Conservation (phyloP, 2,113 vertebrate species). For the Cyanoramphus novaezelandiae region DNA sequence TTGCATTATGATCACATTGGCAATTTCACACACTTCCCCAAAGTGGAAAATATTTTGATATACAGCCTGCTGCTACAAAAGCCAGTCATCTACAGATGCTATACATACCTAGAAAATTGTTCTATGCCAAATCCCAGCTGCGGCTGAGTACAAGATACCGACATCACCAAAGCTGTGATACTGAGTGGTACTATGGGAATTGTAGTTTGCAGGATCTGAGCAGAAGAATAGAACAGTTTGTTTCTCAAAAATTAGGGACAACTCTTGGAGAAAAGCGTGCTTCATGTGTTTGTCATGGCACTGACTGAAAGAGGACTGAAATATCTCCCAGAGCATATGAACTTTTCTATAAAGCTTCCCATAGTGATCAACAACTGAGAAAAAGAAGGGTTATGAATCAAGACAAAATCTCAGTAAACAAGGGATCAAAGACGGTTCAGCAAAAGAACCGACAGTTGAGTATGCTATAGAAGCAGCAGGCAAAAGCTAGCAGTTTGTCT, state of each 20-base stretch:
- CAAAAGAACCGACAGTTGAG: neutral
- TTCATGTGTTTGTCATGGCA: neutral
- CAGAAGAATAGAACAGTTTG: neutral
- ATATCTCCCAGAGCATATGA: neutral
- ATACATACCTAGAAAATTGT: slow-evolving; percentile 50
- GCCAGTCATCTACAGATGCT: slow-evolving; percentile 36
- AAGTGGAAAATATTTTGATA: slow-evolving; percentile 74
- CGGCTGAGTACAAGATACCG: neutral
- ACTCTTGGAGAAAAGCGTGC: neutral
- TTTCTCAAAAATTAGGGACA: neutral
- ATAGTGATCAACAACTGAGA: neutral
- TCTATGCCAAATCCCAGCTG: slow-evolving; percentile 16
- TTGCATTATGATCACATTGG: slow-evolving; percentile 67
- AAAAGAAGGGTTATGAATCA: neutral
- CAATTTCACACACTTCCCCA: slow-evolving; percentile 73
- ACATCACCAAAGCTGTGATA: neutral
- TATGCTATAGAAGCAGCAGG: neutral
- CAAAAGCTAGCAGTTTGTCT: neutral
- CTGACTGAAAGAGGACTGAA: neutral
- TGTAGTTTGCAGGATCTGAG: slow-evolving; percentile 13
- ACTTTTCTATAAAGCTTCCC: neutral
- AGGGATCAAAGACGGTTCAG: neutral
- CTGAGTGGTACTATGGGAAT: slow-evolving; percentile 40
- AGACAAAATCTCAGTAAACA: neutral
- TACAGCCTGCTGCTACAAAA: slow-evolving; percentile 64